phyloP scores from a whole-genome alignment of 2,113 vertebrate genomes.

The Geococcyx californianus region DNA sequence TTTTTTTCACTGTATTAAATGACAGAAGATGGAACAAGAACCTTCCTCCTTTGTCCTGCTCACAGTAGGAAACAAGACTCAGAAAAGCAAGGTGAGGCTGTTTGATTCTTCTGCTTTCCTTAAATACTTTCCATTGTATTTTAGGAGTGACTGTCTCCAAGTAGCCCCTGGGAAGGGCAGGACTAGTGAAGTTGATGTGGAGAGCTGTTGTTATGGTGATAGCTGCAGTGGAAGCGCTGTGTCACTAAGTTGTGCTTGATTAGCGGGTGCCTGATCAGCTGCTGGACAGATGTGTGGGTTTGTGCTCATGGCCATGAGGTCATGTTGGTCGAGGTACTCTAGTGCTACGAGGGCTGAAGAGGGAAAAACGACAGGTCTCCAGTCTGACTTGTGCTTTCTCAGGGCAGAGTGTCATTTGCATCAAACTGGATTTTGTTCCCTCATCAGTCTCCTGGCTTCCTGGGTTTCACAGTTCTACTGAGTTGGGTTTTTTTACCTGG shows the following conservation, averaged over 20 bases:
- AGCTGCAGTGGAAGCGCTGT: neutral
- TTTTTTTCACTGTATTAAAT: neutral
- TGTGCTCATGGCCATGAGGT: neutral
- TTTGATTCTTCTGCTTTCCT: neutral
- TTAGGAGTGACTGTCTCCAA: neutral
- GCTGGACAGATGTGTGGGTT: neutral
- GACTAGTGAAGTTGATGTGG: neutral
- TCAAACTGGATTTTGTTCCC: neutral
- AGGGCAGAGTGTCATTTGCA: neutral
- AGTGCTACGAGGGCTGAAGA: neutral
- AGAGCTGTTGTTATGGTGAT: neutral
- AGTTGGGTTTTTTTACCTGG: neutral
- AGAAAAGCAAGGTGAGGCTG: conserved; percentile 89
- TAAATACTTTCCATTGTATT: neutral
- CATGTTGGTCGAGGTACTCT: neutral
- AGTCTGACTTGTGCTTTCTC: neutral
- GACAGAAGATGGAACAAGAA: conserved; percentile 72
- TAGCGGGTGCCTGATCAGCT: neutral
- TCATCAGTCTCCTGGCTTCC: neutral
- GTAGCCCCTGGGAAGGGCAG: neutral
- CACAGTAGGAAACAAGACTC: conserved; percentile 80
- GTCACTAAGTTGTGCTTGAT: neutral
- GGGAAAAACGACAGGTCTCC: neutral
- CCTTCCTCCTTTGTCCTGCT: conserved; percentile 88
- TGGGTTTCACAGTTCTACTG: neutral